A percentile compares a stretch with the other conserved stretches of the same genome.
Conservation (phyloP, 1,140 invertebrate genomes). For the Dolichoris vasculosae region DNA sequence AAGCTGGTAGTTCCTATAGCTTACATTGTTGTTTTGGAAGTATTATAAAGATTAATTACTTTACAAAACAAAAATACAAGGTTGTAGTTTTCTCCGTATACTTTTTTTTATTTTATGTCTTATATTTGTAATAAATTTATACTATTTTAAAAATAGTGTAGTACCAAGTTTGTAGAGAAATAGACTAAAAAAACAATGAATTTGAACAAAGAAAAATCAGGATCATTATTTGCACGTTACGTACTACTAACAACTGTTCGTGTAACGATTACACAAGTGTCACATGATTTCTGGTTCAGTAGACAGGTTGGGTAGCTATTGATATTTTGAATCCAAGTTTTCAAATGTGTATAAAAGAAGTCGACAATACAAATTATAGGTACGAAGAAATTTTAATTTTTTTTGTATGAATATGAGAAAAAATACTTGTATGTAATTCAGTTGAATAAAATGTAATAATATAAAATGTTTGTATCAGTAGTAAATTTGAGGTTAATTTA, state of each 20-base stretch:
- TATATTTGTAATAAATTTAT: background rate
- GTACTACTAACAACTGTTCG: background rate
- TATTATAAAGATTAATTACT: conserved; percentile 6
- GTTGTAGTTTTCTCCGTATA: background rate
- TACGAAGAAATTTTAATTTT: too few species aligned
- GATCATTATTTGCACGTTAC: background rate
- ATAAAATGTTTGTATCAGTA: too few species aligned
- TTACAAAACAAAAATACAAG: background rate
- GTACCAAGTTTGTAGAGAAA: background rate
- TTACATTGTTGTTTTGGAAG: background rate
- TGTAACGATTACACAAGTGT: background rate
- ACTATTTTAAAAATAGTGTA: background rate
- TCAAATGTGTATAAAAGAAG: too few species aligned
- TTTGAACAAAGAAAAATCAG: background rate
- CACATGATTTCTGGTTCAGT: background rate
- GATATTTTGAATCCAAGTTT: background rate
- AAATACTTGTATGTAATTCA: too few species aligned
- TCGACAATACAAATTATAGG: too few species aligned
- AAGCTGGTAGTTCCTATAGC: background rate
- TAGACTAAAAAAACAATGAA: background rate
- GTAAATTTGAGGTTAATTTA: too few species aligned
- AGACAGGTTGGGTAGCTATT: background rate
- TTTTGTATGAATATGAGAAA: too few species aligned
- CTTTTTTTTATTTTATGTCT: background rate
- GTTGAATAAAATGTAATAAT: too few species aligned